Evolutionary conservation across 1,140 invertebrate genomes (phyloP).

Genomic region (Agrilus planipennis): DNA sequence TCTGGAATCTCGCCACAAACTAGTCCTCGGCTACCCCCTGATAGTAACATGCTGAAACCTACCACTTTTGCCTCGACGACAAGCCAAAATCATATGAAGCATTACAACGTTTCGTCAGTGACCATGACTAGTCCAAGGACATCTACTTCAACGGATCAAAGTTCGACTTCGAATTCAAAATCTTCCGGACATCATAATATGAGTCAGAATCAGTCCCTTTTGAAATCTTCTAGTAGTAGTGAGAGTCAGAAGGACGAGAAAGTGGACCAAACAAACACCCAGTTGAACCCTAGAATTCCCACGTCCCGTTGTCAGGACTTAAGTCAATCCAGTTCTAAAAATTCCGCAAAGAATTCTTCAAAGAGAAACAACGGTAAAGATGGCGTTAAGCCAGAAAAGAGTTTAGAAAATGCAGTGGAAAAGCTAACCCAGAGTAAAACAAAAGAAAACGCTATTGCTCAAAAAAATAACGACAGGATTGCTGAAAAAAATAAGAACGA

Average conservation of each 20-base stretch:
- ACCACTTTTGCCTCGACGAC: not conserved
- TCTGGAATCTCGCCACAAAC: not conserved
- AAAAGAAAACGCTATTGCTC: slow-evolving; percentile 10
- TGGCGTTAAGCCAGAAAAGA: slow-evolving; percentile 27
- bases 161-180: too few relatives aligned
- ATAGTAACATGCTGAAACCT: not conserved
- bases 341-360: not conserved
- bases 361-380: slow-evolving; percentile 16
- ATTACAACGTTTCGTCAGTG: too few relatives aligned
- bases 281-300: too few relatives aligned
- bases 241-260: too few relatives aligned
- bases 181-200: too few relatives aligned
- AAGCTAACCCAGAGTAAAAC: slow-evolving; percentile 26
- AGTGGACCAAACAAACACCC: too few relatives aligned
- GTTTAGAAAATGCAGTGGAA: slow-evolving; percentile 27
- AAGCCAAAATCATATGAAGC: not conserved
- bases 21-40: not conserved
- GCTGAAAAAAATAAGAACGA: not conserved
- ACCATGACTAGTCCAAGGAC: too few relatives aligned
- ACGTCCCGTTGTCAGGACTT: too few relatives aligned
- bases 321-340: too few relatives aligned
- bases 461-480: not conserved
- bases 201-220: too few relatives aligned
- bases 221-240: too few relatives aligned
- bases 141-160: too few relatives aligned